Base-by-base conservation (phyloP, 2,888 invertebrate species). In the Pilophorus perplexus region DNA sequence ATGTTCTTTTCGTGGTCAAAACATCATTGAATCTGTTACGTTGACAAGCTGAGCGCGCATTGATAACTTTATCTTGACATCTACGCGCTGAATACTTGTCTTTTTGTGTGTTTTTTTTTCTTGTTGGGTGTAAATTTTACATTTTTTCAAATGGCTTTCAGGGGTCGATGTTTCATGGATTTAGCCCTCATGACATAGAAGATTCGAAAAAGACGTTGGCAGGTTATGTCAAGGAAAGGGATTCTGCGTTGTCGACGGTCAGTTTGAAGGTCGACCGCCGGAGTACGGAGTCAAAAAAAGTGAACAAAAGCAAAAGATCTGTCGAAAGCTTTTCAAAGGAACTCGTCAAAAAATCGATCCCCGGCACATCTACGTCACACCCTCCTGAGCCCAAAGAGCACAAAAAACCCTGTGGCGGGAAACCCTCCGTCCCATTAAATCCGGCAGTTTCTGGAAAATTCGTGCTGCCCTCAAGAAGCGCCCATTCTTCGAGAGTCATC, bases 401-500 rank as follows among this genome's bases (percentile, higher is more conserved):
- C 25, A 62, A 27, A 27, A 42, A 14, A 16, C 16, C n/a, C 12
- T 37, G 37, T n/a, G 22, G 12, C 33, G 33, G 25, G 44, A 59
- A 44, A 25, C 14, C 10, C 23, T 40, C 37, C 4, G 38, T 27
- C 8, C 14, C 10, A 16, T 33, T 33, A 2, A 64, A 50, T 38
- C 10, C 69, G 8, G 67, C 52, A 6, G 38, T 68, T 1, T 50
- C 66, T 12, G 69, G 66, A 57, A 87, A 85, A 76, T 90, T 90
- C 80, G 84, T 89, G 28, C 78, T 92, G 69, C 92, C 92, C 16
- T 83, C 86, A 50, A 83, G 89, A 73, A 92, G 91, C 80, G 88
- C 84, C 14, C 88, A 91, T 76, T 92, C 92, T 42, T 90, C 90
- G 3, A 82, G 93, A 71, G 88, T 90, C 44, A 92, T 92, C 62